A percentile compares a stretch with the other conserved stretches of the same genome.
Evolutionary conservation across 2,113 vertebrate species (phyloP).

Genomic region (Phoxinus phoxinus): DNA sequence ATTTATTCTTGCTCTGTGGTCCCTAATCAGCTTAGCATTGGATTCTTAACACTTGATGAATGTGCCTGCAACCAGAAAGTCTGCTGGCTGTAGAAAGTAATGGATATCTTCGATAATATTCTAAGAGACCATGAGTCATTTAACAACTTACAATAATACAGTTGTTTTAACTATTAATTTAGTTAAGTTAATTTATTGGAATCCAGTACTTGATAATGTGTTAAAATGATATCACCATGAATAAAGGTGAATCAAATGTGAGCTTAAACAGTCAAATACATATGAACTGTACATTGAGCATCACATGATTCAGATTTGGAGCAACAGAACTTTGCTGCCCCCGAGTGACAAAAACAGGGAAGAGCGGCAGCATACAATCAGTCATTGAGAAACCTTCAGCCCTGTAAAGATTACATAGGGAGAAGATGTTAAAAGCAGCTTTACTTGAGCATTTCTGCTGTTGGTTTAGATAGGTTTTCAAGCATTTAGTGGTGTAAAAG

Average conservation of each 20-base stretch:
- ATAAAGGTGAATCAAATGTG: not conserved
- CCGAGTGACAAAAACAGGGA: slow-evolving; percentile 62
- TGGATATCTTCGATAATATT: slow-evolving; percentile 56
- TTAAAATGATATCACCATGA: not conserved
- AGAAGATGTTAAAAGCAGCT: not conserved
- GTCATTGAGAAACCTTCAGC: not conserved
- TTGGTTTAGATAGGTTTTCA: not conserved
- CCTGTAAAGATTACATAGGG: not conserved
- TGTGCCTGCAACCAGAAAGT: slow-evolving; percentile 35
- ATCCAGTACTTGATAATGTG: not conserved
- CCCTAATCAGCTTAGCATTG: slow-evolving; percentile 64
- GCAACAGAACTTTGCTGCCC: slow-evolving; percentile 67
- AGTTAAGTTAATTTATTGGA: not conserved
- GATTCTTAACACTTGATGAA: slow-evolving; percentile 58
- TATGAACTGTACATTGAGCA: not conserved
- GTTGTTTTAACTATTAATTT: too few relatives aligned
- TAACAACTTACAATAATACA: not conserved
- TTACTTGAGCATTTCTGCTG: not conserved
- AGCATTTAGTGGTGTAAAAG: not conserved
- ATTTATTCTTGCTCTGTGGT: slow-evolving; percentile 29
- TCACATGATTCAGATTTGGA: not conserved
- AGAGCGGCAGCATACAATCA: not conserved
- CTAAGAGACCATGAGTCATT: not conserved
- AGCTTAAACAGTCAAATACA: not conserved
- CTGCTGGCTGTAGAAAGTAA: slow-evolving; percentile 53